Evolutionary conservation across 2,113 vertebrate species (phyloP).

Genomic region (Maccullochella peelii): DNA sequence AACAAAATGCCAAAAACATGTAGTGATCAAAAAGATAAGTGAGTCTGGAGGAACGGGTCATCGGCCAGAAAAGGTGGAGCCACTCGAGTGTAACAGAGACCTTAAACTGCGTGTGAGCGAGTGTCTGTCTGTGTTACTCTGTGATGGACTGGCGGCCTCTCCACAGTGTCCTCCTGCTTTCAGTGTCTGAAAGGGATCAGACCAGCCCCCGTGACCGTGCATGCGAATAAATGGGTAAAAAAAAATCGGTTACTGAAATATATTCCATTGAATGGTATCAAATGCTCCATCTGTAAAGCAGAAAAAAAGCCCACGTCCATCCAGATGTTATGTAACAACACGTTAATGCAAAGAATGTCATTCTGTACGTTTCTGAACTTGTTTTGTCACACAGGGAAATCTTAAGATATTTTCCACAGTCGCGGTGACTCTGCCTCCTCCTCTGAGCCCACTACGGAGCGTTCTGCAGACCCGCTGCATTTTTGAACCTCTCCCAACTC

Average conservation of each 20-base stretch:
- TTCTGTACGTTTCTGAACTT: background rate
- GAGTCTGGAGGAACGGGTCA: background rate
- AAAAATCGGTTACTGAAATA: background rate
- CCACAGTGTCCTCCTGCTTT: conserved; percentile 9
- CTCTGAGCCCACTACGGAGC: background rate
- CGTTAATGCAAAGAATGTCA: background rate
- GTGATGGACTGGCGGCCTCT: conserved; percentile 7
- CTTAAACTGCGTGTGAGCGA: conserved; percentile 2
- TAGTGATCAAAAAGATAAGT: too few relatives aligned
- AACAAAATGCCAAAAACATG: background rate
- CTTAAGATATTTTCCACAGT: background rate
- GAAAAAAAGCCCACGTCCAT: background rate
- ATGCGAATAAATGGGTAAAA: background rate
- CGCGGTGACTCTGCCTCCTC: background rate
- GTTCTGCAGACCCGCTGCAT: background rate
- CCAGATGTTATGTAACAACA: background rate
- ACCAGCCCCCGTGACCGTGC: background rate
- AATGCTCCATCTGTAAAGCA: background rate
- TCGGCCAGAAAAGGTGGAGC: background rate
- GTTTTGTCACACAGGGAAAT: conserved; percentile 6
- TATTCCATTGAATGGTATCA: background rate
- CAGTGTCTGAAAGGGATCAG: conserved; percentile 1
- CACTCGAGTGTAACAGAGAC: background rate
- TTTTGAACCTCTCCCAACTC: conserved; percentile 24
- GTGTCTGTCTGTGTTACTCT: background rate